Evolutionary conservation across 2,113 vertebrate genomes (phyloP).

Genomic region (Melanerpes formicivorus): DNA sequence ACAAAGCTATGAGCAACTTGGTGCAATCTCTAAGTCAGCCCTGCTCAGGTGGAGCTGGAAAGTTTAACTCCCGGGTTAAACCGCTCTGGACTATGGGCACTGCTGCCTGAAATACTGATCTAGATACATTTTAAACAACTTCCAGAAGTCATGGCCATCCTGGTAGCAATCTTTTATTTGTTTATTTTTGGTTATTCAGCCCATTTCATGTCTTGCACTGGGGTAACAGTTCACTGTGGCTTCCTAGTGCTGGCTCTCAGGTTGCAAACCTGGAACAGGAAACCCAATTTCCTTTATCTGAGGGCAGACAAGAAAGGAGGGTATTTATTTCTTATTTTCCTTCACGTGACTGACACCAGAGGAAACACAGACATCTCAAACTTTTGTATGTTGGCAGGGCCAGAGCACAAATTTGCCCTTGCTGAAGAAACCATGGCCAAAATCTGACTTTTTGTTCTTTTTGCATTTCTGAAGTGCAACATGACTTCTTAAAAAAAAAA

Average conservation of each 20-base stretch:
- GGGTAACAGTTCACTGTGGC: background rate
- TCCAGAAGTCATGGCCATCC: background rate
- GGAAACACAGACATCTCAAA: background rate
- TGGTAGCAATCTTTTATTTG: background rate
- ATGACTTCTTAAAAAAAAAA: background rate
- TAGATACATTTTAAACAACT: background rate
- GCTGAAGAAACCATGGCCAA: background rate
- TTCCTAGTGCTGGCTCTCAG: background rate
- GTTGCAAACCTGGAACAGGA: conserved; percentile 20
- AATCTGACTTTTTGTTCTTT: background rate
- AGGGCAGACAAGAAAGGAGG: accelerated
- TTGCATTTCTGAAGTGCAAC: background rate
- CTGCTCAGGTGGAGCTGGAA: background rate
- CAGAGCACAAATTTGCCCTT: background rate
- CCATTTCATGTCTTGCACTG: background rate
- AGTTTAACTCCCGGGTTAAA: background rate
- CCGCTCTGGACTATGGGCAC: background rate
- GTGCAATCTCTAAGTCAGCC: background rate
- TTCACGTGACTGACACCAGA: background rate
- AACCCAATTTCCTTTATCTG: background rate
- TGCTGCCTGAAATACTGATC: background rate
- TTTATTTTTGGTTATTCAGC: background rate
- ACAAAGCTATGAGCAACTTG: background rate
- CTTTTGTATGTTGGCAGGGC: background rate
- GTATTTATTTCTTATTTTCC: background rate